Evolutionary conservation across 2,888 invertebrate species (phyloP), one percentile per base, ranked within the genome.

Genomic region (Calephelis perditalis): DNA sequence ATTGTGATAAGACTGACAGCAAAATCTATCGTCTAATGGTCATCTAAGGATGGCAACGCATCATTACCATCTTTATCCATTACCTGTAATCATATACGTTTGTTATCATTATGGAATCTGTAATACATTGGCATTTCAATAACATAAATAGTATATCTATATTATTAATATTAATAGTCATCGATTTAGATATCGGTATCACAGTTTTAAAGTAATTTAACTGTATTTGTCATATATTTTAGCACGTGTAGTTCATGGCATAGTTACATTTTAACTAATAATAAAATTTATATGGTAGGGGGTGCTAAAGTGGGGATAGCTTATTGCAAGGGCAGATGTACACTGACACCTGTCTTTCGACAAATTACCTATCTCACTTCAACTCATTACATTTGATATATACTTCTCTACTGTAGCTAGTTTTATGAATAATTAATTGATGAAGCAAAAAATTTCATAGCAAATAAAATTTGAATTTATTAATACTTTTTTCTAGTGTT

Each of bases 311-410:
- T 71, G 73, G 72, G 77, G 74, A 75, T 74, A 76, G 74, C 73
- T 73, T 73, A 69, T 71, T 73, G 73, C 70, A 64, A 61, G 76
- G 75, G 86, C 86, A 85, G 86, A 84, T 86, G 86, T 76, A 77
- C 70, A 71, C 71, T 74, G 77, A 80, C 86, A 86, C 86, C 85
- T 86, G 85, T 79, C 74, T 74, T 70, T 70, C 66, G 73, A 77
- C 79, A 79, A 74, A 75, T 76, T 76, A 74, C 74, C 71, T 76
- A 76, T 75, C 71, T 76, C 74, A 77, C 76, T 73, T 71, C 67
- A 74, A 67, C 70, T 66, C 71, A 72, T 70, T 69, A 68, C 68
- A 64, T 65, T 49, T 62, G 46, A 55, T 71, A 71, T 69, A 61
- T 56, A 61, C 67, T 57, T 75, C 72, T 71, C 74, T 74, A 72